phyloP scores from a whole-genome alignment of 1,140 invertebrate genomes.

The Tetragonula clypearis region DNA sequence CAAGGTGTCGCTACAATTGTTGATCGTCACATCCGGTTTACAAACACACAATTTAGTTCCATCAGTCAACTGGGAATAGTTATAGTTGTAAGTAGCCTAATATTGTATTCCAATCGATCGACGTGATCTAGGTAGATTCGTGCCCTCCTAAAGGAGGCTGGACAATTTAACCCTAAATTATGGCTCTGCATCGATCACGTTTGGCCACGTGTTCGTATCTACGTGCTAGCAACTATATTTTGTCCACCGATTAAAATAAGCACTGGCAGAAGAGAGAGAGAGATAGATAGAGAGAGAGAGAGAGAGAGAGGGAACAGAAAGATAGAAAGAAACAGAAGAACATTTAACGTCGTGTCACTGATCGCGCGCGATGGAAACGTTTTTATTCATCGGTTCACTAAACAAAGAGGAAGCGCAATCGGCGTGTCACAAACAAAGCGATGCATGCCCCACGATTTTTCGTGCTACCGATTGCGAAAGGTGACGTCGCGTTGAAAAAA shows the following conservation, averaged over 20 bases:
- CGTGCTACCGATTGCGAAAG: conserved; percentile 31
- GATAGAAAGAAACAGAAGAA: no score
- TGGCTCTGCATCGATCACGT: neutral
- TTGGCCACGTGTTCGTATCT: neutral
- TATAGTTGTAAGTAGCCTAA: conserved; percentile 34
- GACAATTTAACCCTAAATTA: conserved; percentile 32
- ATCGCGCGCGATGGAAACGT: conserved; percentile 11
- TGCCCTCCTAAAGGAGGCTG: conserved; percentile 10
- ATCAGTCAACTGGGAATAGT: conserved; percentile 3
- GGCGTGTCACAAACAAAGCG: conserved; percentile 13
- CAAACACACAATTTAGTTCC: neutral
- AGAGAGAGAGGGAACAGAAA: neutral
- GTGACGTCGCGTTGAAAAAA: neutral
- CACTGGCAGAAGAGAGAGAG: neutral
- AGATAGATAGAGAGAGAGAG: neutral
- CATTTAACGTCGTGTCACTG: conserved; percentile 2
- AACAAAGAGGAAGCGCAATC: conserved; percentile 6
- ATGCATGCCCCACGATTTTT: conserved; percentile 17
- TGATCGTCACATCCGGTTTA: no score
- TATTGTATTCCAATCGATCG: conserved; percentile 31
- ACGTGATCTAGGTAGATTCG: conserved; percentile 14
- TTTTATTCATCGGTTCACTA: neutral
- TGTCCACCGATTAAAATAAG: neutral
- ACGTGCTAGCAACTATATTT: neutral
- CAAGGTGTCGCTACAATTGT: neutral